A percentile compares a stretch with the other conserved stretches of the same genome.
phyloP scores from a whole-genome alignment of 1,140 invertebrate species.

The Drosophila navojoa region DNA sequence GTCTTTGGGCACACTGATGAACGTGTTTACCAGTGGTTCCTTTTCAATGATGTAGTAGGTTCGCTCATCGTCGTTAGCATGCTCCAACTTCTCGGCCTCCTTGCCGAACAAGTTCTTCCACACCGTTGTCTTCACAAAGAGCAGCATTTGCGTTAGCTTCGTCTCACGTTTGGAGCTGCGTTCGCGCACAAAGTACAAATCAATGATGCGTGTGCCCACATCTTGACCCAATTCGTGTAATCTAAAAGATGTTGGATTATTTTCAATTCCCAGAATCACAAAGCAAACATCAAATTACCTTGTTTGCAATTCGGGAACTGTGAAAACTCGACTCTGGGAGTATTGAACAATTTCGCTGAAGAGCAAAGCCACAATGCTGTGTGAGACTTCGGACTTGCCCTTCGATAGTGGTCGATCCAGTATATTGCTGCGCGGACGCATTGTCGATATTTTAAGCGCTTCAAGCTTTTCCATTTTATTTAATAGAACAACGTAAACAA shows the following conservation, averaged over 20 bases:
- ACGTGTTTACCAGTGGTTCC: slow-evolving; percentile 97
- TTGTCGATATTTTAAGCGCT: slow-evolving; percentile 81
- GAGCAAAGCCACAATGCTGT: slow-evolving; percentile 96
- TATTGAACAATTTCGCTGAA: slow-evolving; percentile 99
- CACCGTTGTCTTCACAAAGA: slow-evolving; percentile 97
- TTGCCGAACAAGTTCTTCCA: slow-evolving; percentile 99
- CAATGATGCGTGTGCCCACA: slow-evolving; percentile 96
- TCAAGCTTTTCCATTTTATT: slow-evolving; percentile 79
- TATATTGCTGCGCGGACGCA: slow-evolving; percentile 90
- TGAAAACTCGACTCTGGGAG: slow-evolving; percentile 97
- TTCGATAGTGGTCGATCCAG: slow-evolving; percentile 96
- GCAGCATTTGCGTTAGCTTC: slow-evolving; percentile 96
- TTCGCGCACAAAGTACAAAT: slow-evolving; percentile 96
- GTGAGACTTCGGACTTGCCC: slow-evolving; percentile 95
- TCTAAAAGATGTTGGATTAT: slow-evolving; percentile 84
- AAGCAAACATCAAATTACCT: slow-evolving; percentile 46
- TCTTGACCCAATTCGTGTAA: slow-evolving; percentile 96
- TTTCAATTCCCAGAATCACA: not conserved
- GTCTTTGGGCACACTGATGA: slow-evolving; percentile 98
- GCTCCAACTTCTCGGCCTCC: slow-evolving; percentile 99
- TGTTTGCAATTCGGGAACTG: slow-evolving; percentile 95
- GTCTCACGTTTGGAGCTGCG: slow-evolving; percentile 97
- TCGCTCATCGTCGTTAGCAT: slow-evolving; percentile 98
- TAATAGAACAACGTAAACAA: slow-evolving; percentile 5
- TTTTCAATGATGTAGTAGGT: slow-evolving; percentile 99